These are phyloP conservation scores for Bradypus variegatus DNA, from an alignment of 2,797 vertebrate species.

Conservation along the genomic window DNA sequence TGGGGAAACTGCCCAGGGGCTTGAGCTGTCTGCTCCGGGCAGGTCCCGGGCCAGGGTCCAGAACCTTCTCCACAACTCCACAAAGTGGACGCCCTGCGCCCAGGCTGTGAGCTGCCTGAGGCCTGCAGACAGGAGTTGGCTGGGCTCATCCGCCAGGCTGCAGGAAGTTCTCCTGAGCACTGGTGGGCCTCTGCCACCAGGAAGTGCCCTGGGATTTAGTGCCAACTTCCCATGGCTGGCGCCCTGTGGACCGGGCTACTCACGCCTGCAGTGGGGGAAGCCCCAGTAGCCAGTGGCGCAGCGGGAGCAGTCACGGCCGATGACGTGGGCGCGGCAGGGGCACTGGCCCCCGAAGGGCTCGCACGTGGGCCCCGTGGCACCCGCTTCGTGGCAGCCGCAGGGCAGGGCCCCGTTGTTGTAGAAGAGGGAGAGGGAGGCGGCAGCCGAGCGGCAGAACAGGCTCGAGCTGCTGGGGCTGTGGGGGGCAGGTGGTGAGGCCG, in stretches of 20 bases:
- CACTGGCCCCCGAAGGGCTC: constrained; percentile 90
- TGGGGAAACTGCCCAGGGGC: neutral
- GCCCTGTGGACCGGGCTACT: constrained; percentile 61
- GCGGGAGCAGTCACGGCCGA: constrained; percentile 92
- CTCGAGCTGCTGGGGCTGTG: constrained; percentile 78
- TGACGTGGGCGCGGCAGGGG: constrained; percentile 84
- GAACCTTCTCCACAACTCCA: neutral
- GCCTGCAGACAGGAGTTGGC: neutral
- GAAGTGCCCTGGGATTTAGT: neutral
- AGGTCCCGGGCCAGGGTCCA: neutral
- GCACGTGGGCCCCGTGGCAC: constrained; percentile 81
- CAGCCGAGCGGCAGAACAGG: constrained; percentile 83
- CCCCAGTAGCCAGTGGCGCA: constrained; percentile 94
- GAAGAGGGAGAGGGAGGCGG: constrained; percentile 88
- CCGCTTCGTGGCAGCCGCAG: constrained; percentile 88
- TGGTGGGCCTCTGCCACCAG: rapidly evolving
- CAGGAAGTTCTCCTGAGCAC: neutral
- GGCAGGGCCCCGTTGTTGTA: constrained; percentile 91
- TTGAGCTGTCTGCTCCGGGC: too few relatives aligned
- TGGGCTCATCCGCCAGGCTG: neutral
- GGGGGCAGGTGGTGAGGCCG: neutral
- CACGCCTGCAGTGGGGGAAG: constrained; percentile 93
- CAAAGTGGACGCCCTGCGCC: too few relatives aligned
- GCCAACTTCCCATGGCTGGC: rapidly evolving
- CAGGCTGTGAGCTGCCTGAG: neutral